Evolutionary conservation across 2,888 invertebrate species (phyloP), one percentile per base, ranked within the genome.

Genomic region (Deilephila elpenor): DNA sequence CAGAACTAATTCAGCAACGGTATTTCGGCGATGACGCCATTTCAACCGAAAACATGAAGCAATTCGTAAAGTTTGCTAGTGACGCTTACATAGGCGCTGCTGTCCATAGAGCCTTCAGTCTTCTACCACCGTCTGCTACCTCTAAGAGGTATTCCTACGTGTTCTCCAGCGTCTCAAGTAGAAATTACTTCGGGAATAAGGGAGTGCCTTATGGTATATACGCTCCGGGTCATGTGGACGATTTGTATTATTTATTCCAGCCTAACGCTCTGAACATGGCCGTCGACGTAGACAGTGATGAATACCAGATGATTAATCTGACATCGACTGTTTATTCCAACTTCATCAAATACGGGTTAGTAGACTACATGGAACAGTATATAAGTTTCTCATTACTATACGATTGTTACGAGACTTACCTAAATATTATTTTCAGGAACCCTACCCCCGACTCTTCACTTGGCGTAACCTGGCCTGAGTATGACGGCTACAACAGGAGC

Each of bases 291-390:
- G 75, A 73, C n/a, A 78, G 78, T 25, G 80, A 79, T 53, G 81
- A 80, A 4, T 86, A 84, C 32, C 79, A 82, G 72, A 83, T 88
- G 79, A 78, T 90, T 1, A 75, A 82, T 8, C 83, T 85, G 71
- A 82, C 82, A 0, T 86, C 87, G 73, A 75, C 78, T 0, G 53
- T 89, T 7, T 87, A 86, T 62, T 85, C 87, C 0, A 89, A 89
- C 76, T 89, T 88, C 64, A 88, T 88, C 17, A 89, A 89, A 78
- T 86, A 80, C 67, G 88, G 90, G 90, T 89, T 78, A 84, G 84
- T 79, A 37, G 0, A n/a, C 19, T 19, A 19, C 53, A 19, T n/a
- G n/a, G n/a, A n/a, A n/a, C n/a, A n/a, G n/a, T n/a, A n/a, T 19
- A 1, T 14, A 19, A 0, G 0, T 5, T 6, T 17, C n/a, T 56